These are phyloP conservation scores for Drosophila kanekoi DNA, from an alignment of 2,888 invertebrate genomes.

Conservation along the genomic window DNA sequence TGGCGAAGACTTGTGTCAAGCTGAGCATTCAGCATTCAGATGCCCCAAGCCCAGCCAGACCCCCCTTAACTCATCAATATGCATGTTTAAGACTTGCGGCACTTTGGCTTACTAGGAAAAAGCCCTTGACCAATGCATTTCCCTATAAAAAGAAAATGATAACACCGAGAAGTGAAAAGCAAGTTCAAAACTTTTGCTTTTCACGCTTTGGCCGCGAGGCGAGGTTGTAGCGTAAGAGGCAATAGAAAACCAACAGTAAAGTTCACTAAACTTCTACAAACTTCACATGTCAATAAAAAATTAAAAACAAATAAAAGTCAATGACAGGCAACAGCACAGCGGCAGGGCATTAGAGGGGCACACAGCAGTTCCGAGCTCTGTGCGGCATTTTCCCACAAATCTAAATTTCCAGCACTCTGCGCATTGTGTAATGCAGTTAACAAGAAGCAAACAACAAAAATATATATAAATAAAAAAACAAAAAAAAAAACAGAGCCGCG, in stretches of 20 bases:
- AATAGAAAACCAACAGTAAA: constrained; percentile 58
- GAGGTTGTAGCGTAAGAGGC: constrained; percentile 39
- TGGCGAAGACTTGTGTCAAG: too few relatives aligned
- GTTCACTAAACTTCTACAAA: constrained; percentile 77
- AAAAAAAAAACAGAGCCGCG: constrained; percentile 27
- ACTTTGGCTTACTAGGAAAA: constrained; percentile 15
- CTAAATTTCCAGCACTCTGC: constrained; percentile 69
- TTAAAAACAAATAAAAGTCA: constrained; percentile 80
- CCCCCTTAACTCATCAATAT: not conserved
- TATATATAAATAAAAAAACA: not conserved
- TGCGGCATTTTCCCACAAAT: constrained; percentile 74
- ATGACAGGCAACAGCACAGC: constrained; percentile 55
- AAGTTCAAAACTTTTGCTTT: constrained; percentile 72
- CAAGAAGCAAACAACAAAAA: constrained; percentile 74
- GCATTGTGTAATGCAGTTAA: constrained; percentile 79
- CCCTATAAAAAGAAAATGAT: constrained; percentile 34
- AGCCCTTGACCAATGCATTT: constrained; percentile 18
- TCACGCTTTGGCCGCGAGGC: constrained; percentile 35
- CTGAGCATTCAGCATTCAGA: not conserved
- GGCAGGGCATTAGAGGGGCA: not conserved
- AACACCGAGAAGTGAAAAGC: constrained; percentile 31
- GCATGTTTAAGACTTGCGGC: not conserved
- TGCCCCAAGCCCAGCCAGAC: not conserved
- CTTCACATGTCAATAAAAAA: constrained; percentile 81
- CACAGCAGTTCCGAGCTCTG: constrained; percentile 20